Percentiles rank a stretch among this genome's conserved stretches.
Conservation (phyloP, 1,140 invertebrate genomes). For the Solenopsis invicta region DNA sequence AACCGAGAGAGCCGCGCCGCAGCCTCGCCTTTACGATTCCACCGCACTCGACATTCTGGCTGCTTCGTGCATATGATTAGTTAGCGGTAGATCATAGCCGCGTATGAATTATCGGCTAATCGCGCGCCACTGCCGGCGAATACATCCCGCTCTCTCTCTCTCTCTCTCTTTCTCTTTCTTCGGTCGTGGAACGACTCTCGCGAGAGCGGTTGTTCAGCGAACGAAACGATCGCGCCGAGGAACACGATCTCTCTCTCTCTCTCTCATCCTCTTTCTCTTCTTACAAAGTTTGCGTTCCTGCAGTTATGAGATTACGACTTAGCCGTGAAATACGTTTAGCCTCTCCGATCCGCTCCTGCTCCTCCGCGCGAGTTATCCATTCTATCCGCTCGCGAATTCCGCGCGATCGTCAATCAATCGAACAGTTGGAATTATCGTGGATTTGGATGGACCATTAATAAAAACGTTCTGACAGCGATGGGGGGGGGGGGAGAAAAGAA, state of each 20-base stretch:
- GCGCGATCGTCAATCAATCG: conserved; percentile 17
- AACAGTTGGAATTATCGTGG: conserved; percentile 13
- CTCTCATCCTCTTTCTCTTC: not conserved
- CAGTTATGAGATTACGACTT: conserved; percentile 48
- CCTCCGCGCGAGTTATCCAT: conserved; percentile 7
- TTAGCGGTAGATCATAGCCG: conserved; percentile 56
- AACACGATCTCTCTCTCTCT: not conserved
- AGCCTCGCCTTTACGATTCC: conserved; percentile 53
- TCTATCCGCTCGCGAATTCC: conserved; percentile 10
- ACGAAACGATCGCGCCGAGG: conserved; percentile 17
- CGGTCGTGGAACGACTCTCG: not conserved
- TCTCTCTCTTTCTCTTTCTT: not conserved
- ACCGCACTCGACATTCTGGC: conserved; percentile 53
- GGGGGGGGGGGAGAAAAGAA: not conserved
- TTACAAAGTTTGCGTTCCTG: conserved; percentile 15
- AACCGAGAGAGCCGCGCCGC: conserved; percentile 29
- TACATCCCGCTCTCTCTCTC: not conserved
- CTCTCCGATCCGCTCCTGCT: conserved; percentile 21
- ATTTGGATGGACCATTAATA: not conserved
- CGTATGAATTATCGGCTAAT: conserved; percentile 63
- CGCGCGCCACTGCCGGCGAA: conserved; percentile 39
- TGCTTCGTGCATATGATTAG: conserved; percentile 51
- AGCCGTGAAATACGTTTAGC: conserved; percentile 39
- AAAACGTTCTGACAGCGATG: not conserved
- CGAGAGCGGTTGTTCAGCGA: conserved; percentile 1